phyloP scores from a whole-genome alignment of 1,140 invertebrate genomes.

The Sipha flava region DNA sequence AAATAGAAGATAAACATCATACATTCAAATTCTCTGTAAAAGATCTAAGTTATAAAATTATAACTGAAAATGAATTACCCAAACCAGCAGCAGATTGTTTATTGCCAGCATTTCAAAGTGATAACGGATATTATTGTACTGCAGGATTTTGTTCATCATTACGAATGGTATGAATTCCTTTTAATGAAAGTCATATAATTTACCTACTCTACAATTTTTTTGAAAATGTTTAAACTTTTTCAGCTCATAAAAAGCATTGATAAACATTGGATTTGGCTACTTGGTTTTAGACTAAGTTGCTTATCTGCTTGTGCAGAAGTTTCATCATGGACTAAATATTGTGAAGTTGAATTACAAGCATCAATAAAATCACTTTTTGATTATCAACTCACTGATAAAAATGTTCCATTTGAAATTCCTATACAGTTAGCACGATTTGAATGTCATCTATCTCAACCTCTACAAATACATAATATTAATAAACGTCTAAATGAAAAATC shows the following conservation, averaged over 20 bases:
- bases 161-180: conserved; percentile 55
- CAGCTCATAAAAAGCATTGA: conserved; percentile 22
- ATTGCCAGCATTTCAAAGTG: conserved; percentile 50
- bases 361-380: conserved; percentile 31
- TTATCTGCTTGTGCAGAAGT: conserved; percentile 71
- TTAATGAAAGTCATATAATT: too few relatives aligned
- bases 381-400: neutral
- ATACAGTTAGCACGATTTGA: conserved; percentile 66
- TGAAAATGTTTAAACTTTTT: too few relatives aligned
- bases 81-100: conserved; percentile 46
- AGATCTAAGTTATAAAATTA: neutral
- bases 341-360: conserved; percentile 53
- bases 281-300: conserved; percentile 71
- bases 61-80: conserved; percentile 39
- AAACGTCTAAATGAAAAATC: conserved; percentile 48
- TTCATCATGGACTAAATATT: conserved; percentile 85
- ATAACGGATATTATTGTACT: conserved; percentile 51
- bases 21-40: neutral
- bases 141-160: conserved; percentile 61
- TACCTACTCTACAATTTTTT: too few relatives aligned
- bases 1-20: neutral
- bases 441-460: conserved; percentile 72
- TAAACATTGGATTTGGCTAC: conserved; percentile 35
- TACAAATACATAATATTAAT: conserved; percentile 76
- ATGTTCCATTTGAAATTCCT: conserved; percentile 45